Evolutionary conservation across 2,113 vertebrate species (phyloP).

Genomic region (Muscicapa adusta): DNA sequence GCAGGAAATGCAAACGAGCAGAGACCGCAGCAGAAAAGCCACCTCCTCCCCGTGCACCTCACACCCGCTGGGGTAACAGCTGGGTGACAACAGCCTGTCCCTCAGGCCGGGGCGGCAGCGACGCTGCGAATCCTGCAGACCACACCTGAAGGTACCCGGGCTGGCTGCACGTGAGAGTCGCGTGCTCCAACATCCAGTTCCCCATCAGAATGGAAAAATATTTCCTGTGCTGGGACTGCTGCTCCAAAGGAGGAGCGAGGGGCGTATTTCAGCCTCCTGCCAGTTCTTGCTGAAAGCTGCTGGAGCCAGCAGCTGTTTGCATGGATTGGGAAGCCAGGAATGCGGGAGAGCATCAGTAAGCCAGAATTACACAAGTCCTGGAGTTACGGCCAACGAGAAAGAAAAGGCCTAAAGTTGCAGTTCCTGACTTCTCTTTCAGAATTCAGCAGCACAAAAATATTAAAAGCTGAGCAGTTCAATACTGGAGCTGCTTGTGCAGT

Average conservation of each 20-base stretch:
- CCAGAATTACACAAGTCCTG: neutral
- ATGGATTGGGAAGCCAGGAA: neutral
- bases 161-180: neutral
- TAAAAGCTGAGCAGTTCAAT: neutral
- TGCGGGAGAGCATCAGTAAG: neutral
- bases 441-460: neutral
- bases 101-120: neutral
- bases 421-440: neutral
- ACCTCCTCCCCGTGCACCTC: neutral
- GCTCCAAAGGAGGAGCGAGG: neutral
- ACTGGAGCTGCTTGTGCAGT: neutral
- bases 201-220: neutral
- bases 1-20: neutral
- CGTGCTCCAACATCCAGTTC: neutral
- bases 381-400: neutral
- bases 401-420: neutral
- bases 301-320: slow-evolving; percentile 9
- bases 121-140: neutral
- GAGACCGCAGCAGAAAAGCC: neutral
- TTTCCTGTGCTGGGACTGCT: neutral
- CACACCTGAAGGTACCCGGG: fast-evolving
- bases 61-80: neutral
- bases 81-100: neutral
- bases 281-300: neutral
- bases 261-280: neutral